Conservation (phyloP, 2,888 invertebrate genomes). For the Calephelis perditalis region DNA sequence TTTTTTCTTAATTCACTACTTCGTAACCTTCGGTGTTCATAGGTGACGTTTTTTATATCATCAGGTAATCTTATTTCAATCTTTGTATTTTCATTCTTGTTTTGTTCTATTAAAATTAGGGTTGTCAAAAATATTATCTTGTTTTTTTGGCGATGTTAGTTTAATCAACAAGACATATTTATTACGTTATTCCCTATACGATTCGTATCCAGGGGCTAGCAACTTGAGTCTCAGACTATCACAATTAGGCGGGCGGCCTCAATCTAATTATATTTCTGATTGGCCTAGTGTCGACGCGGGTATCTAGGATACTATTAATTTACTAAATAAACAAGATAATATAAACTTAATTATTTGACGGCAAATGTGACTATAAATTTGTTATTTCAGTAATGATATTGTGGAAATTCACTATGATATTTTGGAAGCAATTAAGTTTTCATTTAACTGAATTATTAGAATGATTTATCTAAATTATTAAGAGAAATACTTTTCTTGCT, state of each 20-base stretch:
- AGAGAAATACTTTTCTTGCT: too few species aligned
- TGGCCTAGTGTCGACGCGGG: conserved; percentile 40
- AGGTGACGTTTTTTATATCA: too few species aligned
- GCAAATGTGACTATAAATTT: conserved; percentile 12
- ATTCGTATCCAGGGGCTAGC: conserved; percentile 51
- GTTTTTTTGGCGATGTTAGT: conserved; percentile 26
- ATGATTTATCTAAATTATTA: too few species aligned
- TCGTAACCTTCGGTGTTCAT: too few species aligned
- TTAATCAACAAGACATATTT: conserved; percentile 11
- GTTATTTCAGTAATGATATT: conserved; percentile 9
- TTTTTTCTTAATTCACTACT: too few species aligned
- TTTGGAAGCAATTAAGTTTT: conserved; percentile 5
- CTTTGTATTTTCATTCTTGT: too few species aligned
- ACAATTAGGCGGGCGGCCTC: conserved; percentile 66
- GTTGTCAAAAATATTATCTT: conserved; percentile 22
- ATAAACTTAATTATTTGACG: conserved; percentile 13
- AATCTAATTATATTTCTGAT: conserved; percentile 76
- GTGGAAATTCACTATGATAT: conserved; percentile 9
- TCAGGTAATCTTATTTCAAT: too few species aligned
- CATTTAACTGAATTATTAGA: neutral
- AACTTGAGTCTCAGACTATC: conserved; percentile 61
- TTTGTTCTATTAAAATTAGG: too few species aligned
- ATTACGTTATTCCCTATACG: conserved; percentile 31
- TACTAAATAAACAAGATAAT: conserved; percentile 12
- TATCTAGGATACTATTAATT: conserved; percentile 13